Base-by-base conservation (phyloP, 92 coral and sea anemone genomes). In the Zoanthus sansibaricus region DNA sequence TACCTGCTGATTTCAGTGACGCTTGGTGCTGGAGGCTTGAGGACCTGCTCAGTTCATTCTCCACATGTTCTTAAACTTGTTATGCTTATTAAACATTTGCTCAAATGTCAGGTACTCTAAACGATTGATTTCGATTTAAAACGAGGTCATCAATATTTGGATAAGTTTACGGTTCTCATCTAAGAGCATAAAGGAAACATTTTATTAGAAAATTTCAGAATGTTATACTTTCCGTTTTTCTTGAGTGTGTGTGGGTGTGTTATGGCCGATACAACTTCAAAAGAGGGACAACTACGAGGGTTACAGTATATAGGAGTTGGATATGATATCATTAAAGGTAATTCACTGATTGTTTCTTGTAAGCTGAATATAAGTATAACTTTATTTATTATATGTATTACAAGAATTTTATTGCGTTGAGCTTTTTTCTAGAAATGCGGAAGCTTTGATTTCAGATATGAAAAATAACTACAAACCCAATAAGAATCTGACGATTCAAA, bases 271-370 rank as follows among this genome's bases (percentile, higher is more conserved):
- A 61, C 42, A 15, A 79, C 84, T 0, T 59, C 55, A 1, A 61
- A 62, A 20, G 73, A 79, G n/a, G 84, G 84, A 1, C 84, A 79
- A 15, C 56, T 79, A 1, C 71, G 73, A 16, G 84, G 84, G 0
- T 21, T 79, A 52, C 84, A 79, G 16, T 79, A 79, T 32, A 79
- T 79, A 45, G 84, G 84, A 9, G 73, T 79, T 9, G 84, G 84
- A 1, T 79, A 79, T 46, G 84, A 79, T 5, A 62, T 79, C 55
- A 62, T 79, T 15, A 79, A 79, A 79, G 84, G 84, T 79, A 79
- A 44, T 37, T 11, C 9, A 7, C 55, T 49, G 1, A 49, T 49
- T 49, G 9, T 11, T 49, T 49, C 10, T 49, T 49, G 12, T 7
- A 49, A 49, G 55, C 55, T 49, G 64, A 56, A 12, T 7, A 0